A percentile compares a stretch with the other conserved stretches of the same genome.
Conservation (phyloP, 2,888 invertebrate genomes). For the Empis livida region DNA sequence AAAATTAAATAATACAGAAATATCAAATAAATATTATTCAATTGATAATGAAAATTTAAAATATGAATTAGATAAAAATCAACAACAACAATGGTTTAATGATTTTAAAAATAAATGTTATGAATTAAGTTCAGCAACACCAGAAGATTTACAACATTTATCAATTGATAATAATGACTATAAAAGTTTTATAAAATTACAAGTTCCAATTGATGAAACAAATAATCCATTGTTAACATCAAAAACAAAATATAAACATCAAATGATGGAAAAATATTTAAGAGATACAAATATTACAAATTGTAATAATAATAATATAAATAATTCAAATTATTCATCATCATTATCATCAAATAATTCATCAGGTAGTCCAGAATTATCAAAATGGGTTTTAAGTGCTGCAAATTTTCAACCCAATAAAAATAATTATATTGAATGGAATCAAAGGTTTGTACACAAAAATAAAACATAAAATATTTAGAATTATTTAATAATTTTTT, state of each 20-base stretch:
- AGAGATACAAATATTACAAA: conserved; percentile 26
- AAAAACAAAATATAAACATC: conserved; percentile 41
- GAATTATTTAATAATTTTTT: background rate
- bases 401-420: conserved; percentile 60
- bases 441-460: too few relatives aligned
- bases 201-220: too few relatives aligned
- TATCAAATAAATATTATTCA: conserved; percentile 13
- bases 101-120: conserved; percentile 23
- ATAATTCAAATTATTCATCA: conserved; percentile 4
- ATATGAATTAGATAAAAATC: conserved; percentile 1
- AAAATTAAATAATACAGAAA: background rate
- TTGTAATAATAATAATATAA: conserved; percentile 5
- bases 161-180: conserved; percentile 5
- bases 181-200: too few relatives aligned
- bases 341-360: conserved; percentile 7
- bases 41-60: conserved; percentile 6
- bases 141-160: conserved; percentile 17
- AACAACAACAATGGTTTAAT: background rate
- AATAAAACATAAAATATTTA: too few relatives aligned
- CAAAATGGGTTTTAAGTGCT: conserved; percentile 65
- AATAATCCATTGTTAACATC: conserved; percentile 11
- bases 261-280: conserved; percentile 47
- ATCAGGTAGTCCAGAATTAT: conserved; percentile 44
- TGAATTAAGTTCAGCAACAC: conserved; percentile 34
- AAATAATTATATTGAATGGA: conserved; percentile 57